Evolutionary conservation across 2,797 vertebrate genomes (phyloP).

Genomic region (Neopelma chrysocephalum): DNA sequence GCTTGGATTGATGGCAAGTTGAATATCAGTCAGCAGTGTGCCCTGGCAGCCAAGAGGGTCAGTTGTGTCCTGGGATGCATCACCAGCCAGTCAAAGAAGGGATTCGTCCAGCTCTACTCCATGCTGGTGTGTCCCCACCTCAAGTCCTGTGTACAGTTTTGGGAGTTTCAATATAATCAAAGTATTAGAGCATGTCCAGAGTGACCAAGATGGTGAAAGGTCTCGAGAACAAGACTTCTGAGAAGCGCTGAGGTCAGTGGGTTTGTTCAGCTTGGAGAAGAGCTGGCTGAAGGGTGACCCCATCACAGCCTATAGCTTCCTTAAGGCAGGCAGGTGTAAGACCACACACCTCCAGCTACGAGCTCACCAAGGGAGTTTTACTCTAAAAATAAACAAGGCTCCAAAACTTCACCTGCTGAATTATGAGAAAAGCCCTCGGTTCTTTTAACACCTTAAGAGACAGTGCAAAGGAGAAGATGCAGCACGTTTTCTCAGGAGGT

Average conservation of each 20-base stretch:
- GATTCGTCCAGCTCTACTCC: neutral
- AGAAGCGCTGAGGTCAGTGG: neutral
- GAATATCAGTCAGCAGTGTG: neutral
- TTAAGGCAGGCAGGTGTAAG: neutral
- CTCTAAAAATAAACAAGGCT: neutral
- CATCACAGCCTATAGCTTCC: neutral
- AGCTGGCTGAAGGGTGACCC: neutral
- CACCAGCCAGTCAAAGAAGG: fast-evolving
- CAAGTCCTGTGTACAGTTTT: neutral
- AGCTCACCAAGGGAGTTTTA: neutral
- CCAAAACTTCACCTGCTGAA: neutral
- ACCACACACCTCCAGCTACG: neutral
- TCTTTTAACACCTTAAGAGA: neutral
- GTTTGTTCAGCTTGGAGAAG: neutral
- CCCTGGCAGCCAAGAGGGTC: neutral
- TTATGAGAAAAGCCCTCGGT: neutral
- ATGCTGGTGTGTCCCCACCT: fast-evolving
- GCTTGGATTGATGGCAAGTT: neutral
- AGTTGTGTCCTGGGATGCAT: neutral
- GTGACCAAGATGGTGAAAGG: neutral
- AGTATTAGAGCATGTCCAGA: neutral
- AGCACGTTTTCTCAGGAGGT: neutral
- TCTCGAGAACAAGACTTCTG: neutral
- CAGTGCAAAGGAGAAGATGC: neutral
- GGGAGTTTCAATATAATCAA: neutral